These are phyloP conservation scores for Pseudolycoriella hygida DNA, from an alignment of 2,888 invertebrate genomes.

Conservation along the genomic window DNA sequence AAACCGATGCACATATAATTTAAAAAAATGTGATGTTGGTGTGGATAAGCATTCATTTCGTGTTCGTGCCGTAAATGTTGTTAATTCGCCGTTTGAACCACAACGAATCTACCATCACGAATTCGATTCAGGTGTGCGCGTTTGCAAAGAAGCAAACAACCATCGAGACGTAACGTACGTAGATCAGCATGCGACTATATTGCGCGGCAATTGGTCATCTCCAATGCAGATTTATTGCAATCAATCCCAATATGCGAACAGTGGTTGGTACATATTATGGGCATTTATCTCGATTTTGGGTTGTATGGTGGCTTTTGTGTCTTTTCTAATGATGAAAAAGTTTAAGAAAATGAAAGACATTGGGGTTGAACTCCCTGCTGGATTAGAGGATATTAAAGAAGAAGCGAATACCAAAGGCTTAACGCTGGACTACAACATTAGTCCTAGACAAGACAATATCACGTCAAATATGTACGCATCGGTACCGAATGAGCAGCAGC, in stretches of 20 bases:
- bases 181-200: constrained; percentile 4
- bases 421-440: neutral
- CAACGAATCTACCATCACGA: neutral
- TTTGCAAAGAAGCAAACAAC: neutral
- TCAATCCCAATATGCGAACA: neutral
- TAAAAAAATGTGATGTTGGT: constrained; percentile 3
- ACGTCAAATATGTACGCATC: constrained; percentile 13
- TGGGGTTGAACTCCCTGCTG: constrained; percentile 9
- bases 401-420: constrained; percentile 4
- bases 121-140: neutral
- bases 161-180: neutral
- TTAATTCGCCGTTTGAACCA: constrained; percentile 4
- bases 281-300: constrained; percentile 1
- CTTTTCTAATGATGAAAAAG: constrained; percentile 6
- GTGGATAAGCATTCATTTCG: constrained; percentile 5
- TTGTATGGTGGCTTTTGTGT: neutral
- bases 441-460: constrained; percentile 6
- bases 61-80: constrained; percentile 10
- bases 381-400: constrained; percentile 9
- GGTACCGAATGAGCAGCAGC: constrained; percentile 12
- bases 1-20: constrained; percentile 2
- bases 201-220: constrained; percentile 5
- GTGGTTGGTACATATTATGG: neutral
- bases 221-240: constrained; percentile 1
- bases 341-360: constrained; percentile 10